Conservation (phyloP, 2,888 invertebrate species). For the Lepidocyrtinus sp. region DNA sequence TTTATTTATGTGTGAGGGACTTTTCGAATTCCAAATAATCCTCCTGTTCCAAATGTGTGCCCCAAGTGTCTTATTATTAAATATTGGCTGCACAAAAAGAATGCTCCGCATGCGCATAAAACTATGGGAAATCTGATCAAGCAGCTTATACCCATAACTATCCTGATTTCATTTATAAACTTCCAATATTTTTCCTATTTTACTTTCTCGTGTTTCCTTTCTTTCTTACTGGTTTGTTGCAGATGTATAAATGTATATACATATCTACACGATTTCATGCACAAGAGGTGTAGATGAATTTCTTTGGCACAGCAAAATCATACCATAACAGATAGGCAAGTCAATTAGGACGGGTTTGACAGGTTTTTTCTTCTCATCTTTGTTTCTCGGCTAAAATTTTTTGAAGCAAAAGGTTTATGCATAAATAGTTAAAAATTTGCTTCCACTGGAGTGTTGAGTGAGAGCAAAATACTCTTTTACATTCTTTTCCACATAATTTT, state of each 20-base stretch:
- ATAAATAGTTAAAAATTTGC: not conserved
- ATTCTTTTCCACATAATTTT: constrained; percentile 9
- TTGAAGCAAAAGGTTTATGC: not conserved
- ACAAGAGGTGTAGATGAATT: constrained; percentile 20
- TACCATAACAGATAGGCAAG: constrained; percentile 27
- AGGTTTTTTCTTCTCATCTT: constrained; percentile 37
- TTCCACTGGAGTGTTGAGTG: constrained; percentile 14
- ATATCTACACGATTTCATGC: not conserved
- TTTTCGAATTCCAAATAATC: too few relatives aligned
- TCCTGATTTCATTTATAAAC: too few relatives aligned
- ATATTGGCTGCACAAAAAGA: too few relatives aligned
- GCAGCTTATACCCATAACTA: too few relatives aligned
- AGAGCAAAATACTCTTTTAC: not conserved
- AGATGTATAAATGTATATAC: too few relatives aligned
- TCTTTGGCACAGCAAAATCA: constrained; percentile 29
- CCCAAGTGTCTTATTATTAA: too few relatives aligned
- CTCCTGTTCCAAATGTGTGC: too few relatives aligned
- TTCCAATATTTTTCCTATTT: too few relatives aligned
- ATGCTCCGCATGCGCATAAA: too few relatives aligned
- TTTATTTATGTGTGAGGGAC: too few relatives aligned
- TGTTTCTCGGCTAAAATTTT: not conserved
- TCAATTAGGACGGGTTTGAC: constrained; percentile 48
- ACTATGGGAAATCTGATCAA: too few relatives aligned
- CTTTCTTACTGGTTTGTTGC: not conserved
- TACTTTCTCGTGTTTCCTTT: constrained; percentile 32